phyloP scores from a whole-genome alignment of 2,888 invertebrate species.

The Eulithis prunata region DNA sequence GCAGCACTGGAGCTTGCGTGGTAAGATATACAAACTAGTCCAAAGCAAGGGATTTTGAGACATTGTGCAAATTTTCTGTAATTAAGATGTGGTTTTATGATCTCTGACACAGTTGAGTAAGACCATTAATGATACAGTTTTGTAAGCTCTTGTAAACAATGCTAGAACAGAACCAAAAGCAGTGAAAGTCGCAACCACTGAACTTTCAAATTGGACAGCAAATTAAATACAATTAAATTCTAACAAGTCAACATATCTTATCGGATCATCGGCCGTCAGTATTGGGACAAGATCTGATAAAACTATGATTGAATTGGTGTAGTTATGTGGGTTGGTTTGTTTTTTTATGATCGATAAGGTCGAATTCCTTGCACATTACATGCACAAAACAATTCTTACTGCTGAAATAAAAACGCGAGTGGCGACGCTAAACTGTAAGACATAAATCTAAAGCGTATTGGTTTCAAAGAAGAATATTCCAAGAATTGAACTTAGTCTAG shows the following conservation, averaged over 20 bases:
- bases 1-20: conserved; percentile 95
- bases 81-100: too few species aligned
- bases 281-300: conserved; percentile 47
- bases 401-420: too few species aligned
- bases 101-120: too few species aligned
- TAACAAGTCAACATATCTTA: conserved; percentile 52
- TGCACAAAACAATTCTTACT: background rate
- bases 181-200: conserved; percentile 43
- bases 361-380: conserved; percentile 24
- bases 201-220: conserved; percentile 45
- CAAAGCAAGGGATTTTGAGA: too few species aligned
- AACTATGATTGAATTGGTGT: conserved; percentile 47
- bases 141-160: conserved; percentile 28
- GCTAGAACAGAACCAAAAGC: conserved; percentile 28
- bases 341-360: conserved; percentile 39
- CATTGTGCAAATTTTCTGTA: too few species aligned
- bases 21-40: conserved; percentile 76
- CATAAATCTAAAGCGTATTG: too few species aligned
- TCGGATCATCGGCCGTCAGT: conserved; percentile 36
- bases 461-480: too few species aligned
- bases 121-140: conserved; percentile 7
- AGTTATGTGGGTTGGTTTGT: conserved; percentile 42
- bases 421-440: too few species aligned
- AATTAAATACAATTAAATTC: conserved; percentile 51
- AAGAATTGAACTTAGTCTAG: too few species aligned